A percentile compares a stretch with the other conserved stretches of the same genome.
phyloP scores from a whole-genome alignment of 1,140 invertebrate species.

The Anastrepha ludens region DNA sequence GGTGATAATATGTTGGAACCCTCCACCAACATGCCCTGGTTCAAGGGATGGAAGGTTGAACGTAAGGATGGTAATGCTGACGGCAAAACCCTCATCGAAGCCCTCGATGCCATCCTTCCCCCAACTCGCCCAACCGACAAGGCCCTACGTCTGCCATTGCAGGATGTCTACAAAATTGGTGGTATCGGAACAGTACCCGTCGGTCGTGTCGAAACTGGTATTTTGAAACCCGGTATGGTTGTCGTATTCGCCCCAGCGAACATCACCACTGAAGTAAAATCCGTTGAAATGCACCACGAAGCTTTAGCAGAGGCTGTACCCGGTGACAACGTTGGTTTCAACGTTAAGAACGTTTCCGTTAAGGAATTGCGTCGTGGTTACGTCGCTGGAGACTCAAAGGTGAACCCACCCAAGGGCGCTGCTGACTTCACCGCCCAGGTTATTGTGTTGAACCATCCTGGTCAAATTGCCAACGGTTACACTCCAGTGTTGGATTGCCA shows the following conservation, averaged over 20 bases:
- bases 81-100: slow-evolving; percentile 91
- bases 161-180: slow-evolving; percentile 99
- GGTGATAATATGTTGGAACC: slow-evolving; percentile 94
- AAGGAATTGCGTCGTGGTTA: slow-evolving; percentile 94
- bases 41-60: slow-evolving; percentile 92
- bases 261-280: slow-evolving; percentile 96
- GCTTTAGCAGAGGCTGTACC: slow-evolving; percentile 89
- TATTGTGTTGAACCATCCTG: slow-evolving; percentile 95
- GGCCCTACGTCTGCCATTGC: slow-evolving; percentile 91
- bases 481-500: slow-evolving; percentile 95
- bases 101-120: slow-evolving; percentile 91
- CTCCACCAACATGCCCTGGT: slow-evolving; percentile 91
- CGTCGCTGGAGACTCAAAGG: slow-evolving; percentile 92
- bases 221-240: slow-evolving; percentile 94
- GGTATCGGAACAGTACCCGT: slow-evolving; percentile 99
- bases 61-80: slow-evolving; percentile 89
- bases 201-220: slow-evolving; percentile 96
- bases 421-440: slow-evolving; percentile 91
- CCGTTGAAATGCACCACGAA: slow-evolving; percentile 97
- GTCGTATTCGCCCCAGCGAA: slow-evolving; percentile 92
- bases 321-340: slow-evolving; percentile 96
- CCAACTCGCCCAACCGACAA: slow-evolving; percentile 91
- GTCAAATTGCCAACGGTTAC: slow-evolving; percentile 93
- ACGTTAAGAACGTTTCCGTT: slow-evolving; percentile 96
- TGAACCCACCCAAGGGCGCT: slow-evolving; percentile 88